Conservation (phyloP, 2,797 vertebrate species). For the Hozukius guyotensis region DNA sequence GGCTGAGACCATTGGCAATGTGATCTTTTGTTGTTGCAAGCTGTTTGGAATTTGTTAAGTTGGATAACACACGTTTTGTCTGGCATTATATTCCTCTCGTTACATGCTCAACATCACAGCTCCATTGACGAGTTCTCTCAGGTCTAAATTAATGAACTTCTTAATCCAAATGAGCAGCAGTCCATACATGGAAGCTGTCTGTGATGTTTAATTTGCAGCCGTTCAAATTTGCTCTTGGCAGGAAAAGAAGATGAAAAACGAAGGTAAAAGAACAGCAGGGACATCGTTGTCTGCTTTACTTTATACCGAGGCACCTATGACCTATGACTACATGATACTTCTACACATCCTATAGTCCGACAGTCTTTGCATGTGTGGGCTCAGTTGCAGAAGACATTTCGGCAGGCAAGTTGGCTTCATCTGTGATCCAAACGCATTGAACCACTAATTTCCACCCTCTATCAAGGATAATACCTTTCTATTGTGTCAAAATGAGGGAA, state of each 20-base stretch:
- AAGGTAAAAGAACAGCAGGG: not conserved
- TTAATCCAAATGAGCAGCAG: conserved; percentile 11
- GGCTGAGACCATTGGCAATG: not conserved
- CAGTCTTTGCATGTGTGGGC: not conserved
- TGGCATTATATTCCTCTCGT: not conserved
- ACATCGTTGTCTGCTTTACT: not conserved
- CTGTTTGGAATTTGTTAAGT: not conserved
- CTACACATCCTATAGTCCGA: not conserved
- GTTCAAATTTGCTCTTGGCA: not conserved
- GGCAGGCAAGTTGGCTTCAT: not conserved
- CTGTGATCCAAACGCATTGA: not conserved
- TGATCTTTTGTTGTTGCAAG: not conserved
- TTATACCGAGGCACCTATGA: not conserved
- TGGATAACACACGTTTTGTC: not conserved
- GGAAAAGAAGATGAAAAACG: not conserved
- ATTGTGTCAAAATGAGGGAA: not conserved
- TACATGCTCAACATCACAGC: conserved; percentile 3
- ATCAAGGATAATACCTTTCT: not conserved
- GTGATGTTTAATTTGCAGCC: not conserved
- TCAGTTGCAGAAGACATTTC: not conserved
- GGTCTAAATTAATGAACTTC: conserved; percentile 27
- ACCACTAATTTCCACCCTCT: not conserved
- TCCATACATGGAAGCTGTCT: not conserved
- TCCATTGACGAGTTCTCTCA: not conserved
- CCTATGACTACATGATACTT: not conserved